Base-by-base conservation (phyloP, 2,888 invertebrate genomes). In the Parthenolecanium corni region DNA sequence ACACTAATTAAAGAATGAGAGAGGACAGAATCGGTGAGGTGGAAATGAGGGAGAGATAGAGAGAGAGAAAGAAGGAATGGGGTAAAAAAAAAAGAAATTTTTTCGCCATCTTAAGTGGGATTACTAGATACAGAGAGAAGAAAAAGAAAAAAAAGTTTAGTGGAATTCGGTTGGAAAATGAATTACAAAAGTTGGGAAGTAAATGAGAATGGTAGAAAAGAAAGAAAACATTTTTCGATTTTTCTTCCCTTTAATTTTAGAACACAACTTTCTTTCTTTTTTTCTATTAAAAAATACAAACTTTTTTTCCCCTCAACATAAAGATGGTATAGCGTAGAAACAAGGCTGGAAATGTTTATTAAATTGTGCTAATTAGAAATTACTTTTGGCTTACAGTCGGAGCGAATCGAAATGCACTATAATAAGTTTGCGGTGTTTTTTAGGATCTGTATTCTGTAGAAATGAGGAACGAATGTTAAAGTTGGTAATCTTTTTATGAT, bases 1-100 rank as follows among this genome's bases (percentile, higher is more conserved):
- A 61, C 61, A 36, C 51, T 61, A 61, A 61, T 61, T 61, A 49
- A 61, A 61, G 21, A 56, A 58, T 14, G 31, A 58, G 49, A 31
- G 12, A 24, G 18, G 20, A 49, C 16, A 47, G 25, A 24, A 18
- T 3, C 14, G n/a, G 49, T 31, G 2, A 58, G 12, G 2, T 9
- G 5, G 24, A 58, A n/a, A 25, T n/a, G n/a, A 24, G 21, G n/a
- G 49, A 49, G 2, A 58, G 12, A 4, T 9, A 25, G 24, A 58
- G n/a, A 25, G 24, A 63, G 21, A 54, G 44, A 31, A 52, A 52
- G 25, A 9, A 20, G 20, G 52, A 52, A 21, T 38, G 31, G 16
- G 20, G 52, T 2, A 24, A 23, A 52, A 18, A 23, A 23, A n/a
- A 52, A 2, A 52, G 5, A 21, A 49, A 49, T 20, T 23, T 49